A percentile compares a stretch with the other conserved stretches of the same genome.
Conservation (phyloP, 2,888 invertebrate species). For the Metopia argyrocephala region DNA sequence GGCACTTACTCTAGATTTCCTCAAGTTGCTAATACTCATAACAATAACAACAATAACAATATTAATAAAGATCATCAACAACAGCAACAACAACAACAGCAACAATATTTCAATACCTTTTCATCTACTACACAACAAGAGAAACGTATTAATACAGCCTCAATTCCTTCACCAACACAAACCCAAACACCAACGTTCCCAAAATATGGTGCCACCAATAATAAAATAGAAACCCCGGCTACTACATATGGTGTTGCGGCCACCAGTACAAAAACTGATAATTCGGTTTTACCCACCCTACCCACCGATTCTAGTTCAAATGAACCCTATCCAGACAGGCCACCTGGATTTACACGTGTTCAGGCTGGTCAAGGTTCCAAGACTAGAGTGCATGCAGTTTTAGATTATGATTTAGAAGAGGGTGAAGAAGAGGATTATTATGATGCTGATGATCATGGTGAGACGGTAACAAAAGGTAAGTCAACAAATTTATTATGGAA, state of each 20-base stretch:
- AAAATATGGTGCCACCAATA: conserved; percentile 20
- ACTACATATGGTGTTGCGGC: conserved; percentile 66
- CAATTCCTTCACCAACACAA: conserved; percentile 56
- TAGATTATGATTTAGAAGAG: conserved; percentile 78
- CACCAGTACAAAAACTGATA: conserved; percentile 62
- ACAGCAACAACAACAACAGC: conserved; percentile 57
- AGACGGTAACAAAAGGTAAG: conserved; percentile 68
- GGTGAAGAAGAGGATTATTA: conserved; percentile 77
- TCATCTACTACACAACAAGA: conserved; percentile 67
- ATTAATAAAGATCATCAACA: conserved; percentile 8
- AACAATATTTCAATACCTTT: conserved; percentile 73
- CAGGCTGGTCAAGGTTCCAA: conserved; percentile 80
- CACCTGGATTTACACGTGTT: conserved; percentile 84
- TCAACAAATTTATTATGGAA: not conserved
- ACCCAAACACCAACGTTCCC: conserved; percentile 29
- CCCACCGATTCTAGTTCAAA: conserved; percentile 60
- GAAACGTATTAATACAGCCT: conserved; percentile 38
- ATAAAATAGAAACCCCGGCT: conserved; percentile 66
- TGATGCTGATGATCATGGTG: conserved; percentile 73
- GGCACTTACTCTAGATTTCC: conserved; percentile 73
- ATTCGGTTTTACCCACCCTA: conserved; percentile 32
- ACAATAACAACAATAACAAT: conserved; percentile 60
- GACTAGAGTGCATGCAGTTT: conserved; percentile 78
- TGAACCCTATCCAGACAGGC: conserved; percentile 79
- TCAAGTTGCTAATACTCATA: conserved; percentile 47